Percentiles rank a stretch among this genome's conserved stretches.
Evolutionary conservation across 2,888 invertebrate species (phyloP).

Genomic region (Leucoma salicis): DNA sequence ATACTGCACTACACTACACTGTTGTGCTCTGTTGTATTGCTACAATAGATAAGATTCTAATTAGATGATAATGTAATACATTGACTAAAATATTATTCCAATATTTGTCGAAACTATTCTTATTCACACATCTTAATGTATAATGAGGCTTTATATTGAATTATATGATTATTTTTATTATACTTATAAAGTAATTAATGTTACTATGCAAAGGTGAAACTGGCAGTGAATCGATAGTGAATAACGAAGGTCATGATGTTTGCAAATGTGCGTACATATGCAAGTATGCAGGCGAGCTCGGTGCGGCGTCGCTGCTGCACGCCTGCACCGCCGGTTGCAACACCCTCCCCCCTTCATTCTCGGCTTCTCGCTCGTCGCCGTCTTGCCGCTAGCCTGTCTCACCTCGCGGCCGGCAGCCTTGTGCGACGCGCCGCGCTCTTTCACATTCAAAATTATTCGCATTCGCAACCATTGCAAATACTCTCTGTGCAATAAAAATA

Average conservation of each 20-base stretch:
- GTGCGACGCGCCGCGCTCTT: constrained; percentile 82
- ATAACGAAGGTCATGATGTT: constrained; percentile 77
- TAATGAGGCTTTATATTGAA: no score
- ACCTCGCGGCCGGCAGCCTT: constrained; percentile 82
- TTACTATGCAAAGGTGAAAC: constrained; percentile 59
- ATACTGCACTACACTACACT: no score
- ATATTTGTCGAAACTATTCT: no score
- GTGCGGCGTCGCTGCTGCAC: constrained; percentile 81
- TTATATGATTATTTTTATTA: no score
- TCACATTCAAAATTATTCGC: constrained; percentile 82
- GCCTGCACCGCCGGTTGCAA: constrained; percentile 81
- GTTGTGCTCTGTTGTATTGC: no score
- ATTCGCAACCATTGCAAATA: constrained; percentile 81
- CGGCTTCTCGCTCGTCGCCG: constrained; percentile 79
- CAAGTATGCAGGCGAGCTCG: constrained; percentile 82
- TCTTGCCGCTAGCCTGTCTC: constrained; percentile 82
- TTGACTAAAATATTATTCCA: no score
- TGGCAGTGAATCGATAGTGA: constrained; percentile 73
- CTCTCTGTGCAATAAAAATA: constrained; percentile 80
- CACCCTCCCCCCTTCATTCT: constrained; percentile 81
- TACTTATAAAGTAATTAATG: constrained; percentile 26
- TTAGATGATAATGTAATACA: no score
- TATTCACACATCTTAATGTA: no score
- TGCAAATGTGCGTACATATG: constrained; percentile 76
- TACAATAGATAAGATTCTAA: no score